Evolutionary conservation across 2,113 vertebrate species (phyloP), one percentile per base, ranked within the genome.

Genomic region (Sminthopsis crassicaudata): DNA sequence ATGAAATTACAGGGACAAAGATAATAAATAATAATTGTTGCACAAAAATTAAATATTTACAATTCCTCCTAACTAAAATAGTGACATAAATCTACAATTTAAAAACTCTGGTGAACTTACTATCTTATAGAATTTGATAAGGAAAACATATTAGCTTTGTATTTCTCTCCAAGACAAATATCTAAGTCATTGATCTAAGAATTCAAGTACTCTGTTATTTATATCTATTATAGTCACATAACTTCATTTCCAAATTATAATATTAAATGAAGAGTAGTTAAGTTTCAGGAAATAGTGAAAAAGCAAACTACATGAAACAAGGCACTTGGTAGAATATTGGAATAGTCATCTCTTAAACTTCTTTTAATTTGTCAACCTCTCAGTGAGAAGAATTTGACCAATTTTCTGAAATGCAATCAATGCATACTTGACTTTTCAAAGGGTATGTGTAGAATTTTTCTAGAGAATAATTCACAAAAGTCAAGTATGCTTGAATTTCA

Each of bases 391-490:
- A 94, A 95, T 94, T 55, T 93, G 93, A 93, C 92, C 46, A 88
- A 53, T 95, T 97, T 95, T 97, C 93, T 94, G 97, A 97, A 98
- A 97, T 94, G 94, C 48, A 98, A 97, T 98, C 95, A 96, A 27
- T n/a, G 92, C 51, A 96, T 52, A 97, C 98, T 98, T 98, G 97
- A 98, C 98, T 98, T 98, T 98, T 98, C 42, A 96, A 97, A 97
- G 76, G 50, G 93, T 95, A 14, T n/a, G 16, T 95, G 90, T 95
- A 57, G 92, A 98, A 98, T 95, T 97, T 94, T 96, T 97, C 89
- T n/a, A 95, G 96, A 95, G 97, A 2, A 76, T 96, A 97, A 98
- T 97, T 98, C 92, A 96, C 91, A 96, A 94, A 97, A 98, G 98
- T 98, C 97, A 98, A 98, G 98, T 95, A 46, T 93, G 52, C 96